Conservation (phyloP, 2,113 vertebrate genomes). For the Mustelus asterias region DNA sequence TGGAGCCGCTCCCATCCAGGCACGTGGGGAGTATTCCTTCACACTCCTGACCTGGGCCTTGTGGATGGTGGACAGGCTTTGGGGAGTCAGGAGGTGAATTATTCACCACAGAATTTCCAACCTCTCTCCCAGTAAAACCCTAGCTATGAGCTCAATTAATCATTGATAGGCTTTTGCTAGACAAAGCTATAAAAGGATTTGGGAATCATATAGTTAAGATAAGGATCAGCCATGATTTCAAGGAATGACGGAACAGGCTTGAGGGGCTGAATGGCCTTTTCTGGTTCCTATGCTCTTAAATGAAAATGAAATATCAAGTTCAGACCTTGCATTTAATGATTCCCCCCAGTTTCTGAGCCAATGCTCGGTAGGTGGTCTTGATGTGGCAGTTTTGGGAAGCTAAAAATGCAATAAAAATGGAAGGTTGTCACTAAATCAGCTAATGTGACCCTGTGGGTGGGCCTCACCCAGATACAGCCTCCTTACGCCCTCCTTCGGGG, state of each 20-base stretch:
- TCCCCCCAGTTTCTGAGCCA: neutral
- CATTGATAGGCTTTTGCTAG: no score
- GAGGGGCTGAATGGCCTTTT: neutral
- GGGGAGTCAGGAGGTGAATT: no score
- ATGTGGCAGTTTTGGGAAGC: neutral
- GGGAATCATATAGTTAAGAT: no score
- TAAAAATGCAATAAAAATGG: neutral
- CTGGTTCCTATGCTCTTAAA: neutral
- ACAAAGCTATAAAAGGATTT: neutral
- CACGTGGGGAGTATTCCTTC: no score
- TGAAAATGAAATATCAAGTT: neutral
- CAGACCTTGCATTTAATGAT: neutral
- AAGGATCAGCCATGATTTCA: neutral
- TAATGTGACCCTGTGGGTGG: neutral
- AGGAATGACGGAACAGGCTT: neutral
- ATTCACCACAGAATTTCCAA: no score
- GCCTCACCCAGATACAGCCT: neutral
- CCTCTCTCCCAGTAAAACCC: no score
- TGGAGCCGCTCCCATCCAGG: no score
- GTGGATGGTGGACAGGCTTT: no score
- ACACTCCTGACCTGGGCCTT: no score
- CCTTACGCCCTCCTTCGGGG: no score
- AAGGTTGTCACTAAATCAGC: neutral
- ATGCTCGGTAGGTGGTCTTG: neutral
- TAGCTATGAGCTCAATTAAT: no score